These are phyloP conservation scores for Synanthedon andrenaeformis DNA, from an alignment of 2,888 invertebrate genomes.

Conservation along the genomic window DNA sequence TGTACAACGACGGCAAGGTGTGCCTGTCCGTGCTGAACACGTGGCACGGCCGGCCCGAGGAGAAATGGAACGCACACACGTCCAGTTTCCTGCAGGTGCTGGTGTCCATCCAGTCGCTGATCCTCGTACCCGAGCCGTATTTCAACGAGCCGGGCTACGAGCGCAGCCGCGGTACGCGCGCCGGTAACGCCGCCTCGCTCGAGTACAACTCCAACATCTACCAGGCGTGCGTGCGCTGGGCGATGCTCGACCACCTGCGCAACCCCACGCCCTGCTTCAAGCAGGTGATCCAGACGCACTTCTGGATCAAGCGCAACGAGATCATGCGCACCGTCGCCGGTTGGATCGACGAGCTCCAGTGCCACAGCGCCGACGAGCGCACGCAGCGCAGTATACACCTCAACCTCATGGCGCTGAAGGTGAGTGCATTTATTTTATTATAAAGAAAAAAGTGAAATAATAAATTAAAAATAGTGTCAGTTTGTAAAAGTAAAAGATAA, in stretches of 20 bases:
- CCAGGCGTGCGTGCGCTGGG: constrained; percentile 95
- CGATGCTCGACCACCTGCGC: constrained; percentile 93
- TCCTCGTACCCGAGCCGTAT: constrained; percentile 92
- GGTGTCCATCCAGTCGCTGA: constrained; percentile 92
- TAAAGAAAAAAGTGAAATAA: too few relatives aligned
- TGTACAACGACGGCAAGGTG: constrained; percentile 93
- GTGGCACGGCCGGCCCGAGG: constrained; percentile 96
- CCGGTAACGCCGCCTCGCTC: constrained; percentile 88
- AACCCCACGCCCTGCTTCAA: constrained; percentile 93
- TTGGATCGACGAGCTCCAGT: constrained; percentile 91
- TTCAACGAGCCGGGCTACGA: constrained; percentile 97
- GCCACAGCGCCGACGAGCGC: constrained; percentile 80
- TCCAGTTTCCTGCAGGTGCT: constrained; percentile 93
- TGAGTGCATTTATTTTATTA: constrained; percentile 19
- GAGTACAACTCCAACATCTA: constrained; percentile 97
- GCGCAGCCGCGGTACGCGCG: constrained; percentile 87
- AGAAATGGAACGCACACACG: constrained; percentile 97
- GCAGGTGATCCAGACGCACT: constrained; percentile 91
- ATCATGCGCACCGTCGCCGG: constrained; percentile 88
- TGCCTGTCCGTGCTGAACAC: constrained; percentile 96
- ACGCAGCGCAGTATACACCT: constrained; percentile 81
- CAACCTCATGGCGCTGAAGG: constrained; percentile 81
- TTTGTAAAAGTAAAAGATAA: too few relatives aligned
- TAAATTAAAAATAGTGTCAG: too few relatives aligned
- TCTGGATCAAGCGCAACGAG: constrained; percentile 93